Base-by-base conservation (phyloP, 2,888 invertebrate species). In the Metacarcinus magister region DNA sequence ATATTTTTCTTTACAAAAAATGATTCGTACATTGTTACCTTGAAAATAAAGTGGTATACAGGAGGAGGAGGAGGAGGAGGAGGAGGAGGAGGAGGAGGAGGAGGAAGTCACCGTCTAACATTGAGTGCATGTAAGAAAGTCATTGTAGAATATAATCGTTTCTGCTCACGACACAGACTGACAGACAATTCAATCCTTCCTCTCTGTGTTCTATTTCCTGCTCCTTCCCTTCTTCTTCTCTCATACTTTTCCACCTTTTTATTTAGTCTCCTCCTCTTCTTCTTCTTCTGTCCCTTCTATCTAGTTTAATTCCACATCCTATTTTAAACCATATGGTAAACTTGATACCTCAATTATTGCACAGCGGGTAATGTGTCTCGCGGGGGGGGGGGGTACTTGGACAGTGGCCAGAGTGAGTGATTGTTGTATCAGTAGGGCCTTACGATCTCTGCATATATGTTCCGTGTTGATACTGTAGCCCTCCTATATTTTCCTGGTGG, bases 21-120 rank as follows among this genome's bases (percentile, higher is more conserved):
- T 8, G 13, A 13, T 48, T 48, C 48, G 48, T 48, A 48, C 48
- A 67, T 2, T 0, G n/a, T 23, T 19, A 1, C 67, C n/a, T 67
- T 19, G 67, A 67, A n/a, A 67, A 48, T 5, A 48, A 48, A 13
- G 48, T 8, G 48, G 48, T 8, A 13, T 5, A 16, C 23, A 67
- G 67, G 67, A 67, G 67, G 67, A 67, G 67, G 67, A 67, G 67
- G 67, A 67, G 67, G 67, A 67, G 67, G 67, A 67, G 67, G 67
- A 67, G n/a, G 67, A 67, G 67, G 67, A 67, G n/a, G 67, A 67
- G 67, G 67, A 67, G n/a, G 67, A 67, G 67, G 67, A 67, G n/a
- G 67, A 67, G 67, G 67, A 67, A 23, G 67, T 23, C 67, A 67
- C 67, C 4, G 67, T 67, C 67, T 19, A 4, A 1, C 67, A 67